Evolutionary conservation across 2,888 invertebrate species (phyloP).

Genomic region (Neoascia interrupta): DNA sequence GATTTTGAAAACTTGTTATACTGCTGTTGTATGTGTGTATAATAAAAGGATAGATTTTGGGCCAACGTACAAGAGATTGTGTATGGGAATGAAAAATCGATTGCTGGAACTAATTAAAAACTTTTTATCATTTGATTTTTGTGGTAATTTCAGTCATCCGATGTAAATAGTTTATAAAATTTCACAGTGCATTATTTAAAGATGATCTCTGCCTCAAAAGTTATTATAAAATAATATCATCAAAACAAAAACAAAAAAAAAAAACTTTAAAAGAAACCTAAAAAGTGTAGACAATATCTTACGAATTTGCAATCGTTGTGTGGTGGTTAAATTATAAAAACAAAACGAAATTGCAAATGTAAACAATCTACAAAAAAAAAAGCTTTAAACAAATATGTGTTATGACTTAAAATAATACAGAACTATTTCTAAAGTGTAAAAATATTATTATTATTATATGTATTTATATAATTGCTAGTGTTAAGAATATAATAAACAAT

Average conservation of each 20-base stretch:
- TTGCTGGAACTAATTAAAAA: constrained; percentile 28
- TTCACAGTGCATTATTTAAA: constrained; percentile 52
- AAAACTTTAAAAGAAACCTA: too few relatives aligned
- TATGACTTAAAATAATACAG: constrained; percentile 54
- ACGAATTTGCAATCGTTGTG: constrained; percentile 35
- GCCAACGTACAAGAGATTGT: constrained; percentile 51
- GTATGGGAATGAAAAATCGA: constrained; percentile 53
- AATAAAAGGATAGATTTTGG: constrained; percentile 51
- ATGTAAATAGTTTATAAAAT: constrained; percentile 49
- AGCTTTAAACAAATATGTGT: constrained; percentile 67
- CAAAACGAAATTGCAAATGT: constrained; percentile 35
- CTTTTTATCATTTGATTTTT: constrained; percentile 6
- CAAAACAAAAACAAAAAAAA: too few relatives aligned
- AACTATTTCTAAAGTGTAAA: constrained; percentile 71
- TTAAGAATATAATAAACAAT: too few relatives aligned
- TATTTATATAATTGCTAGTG: too few relatives aligned
- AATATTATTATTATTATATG: too few relatives aligned
- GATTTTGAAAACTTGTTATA: constrained; percentile 53
- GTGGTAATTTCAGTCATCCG: constrained; percentile 41
- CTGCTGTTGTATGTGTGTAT: constrained; percentile 6
- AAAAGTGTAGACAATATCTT: constrained; percentile 57
- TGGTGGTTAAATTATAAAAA: constrained; percentile 28
- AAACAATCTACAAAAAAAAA: constrained; percentile 63
- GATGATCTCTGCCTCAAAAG: constrained; percentile 17
- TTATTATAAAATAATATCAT: constrained; percentile 23